phyloP scores from a whole-genome alignment of 2,888 invertebrate species.

The Cacoxenus indagator region DNA sequence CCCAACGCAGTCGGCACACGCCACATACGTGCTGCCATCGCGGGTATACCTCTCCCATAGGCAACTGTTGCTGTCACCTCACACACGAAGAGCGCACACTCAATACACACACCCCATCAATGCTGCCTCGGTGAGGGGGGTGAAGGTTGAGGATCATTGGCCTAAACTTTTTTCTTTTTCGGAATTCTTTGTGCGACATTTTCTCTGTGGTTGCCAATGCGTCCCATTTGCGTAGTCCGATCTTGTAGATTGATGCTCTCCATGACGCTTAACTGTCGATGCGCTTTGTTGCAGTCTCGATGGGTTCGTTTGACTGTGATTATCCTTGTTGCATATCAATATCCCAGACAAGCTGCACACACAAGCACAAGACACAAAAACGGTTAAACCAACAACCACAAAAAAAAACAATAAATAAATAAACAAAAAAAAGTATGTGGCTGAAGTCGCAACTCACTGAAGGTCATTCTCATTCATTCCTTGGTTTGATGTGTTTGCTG shows the following conservation, averaged over 20 bases:
- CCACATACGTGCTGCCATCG: conserved; percentile 21
- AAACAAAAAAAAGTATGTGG: neutral
- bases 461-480: conserved; percentile 13
- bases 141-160: too few relatives aligned
- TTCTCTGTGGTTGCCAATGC: neutral
- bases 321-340: conserved; percentile 61
- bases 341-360: conserved; percentile 32
- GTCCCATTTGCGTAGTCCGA: neutral
- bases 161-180: conserved; percentile 44
- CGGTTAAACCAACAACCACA: neutral
- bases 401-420: neutral
- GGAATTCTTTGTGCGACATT: neutral
- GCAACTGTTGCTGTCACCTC: neutral
- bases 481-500: neutral
- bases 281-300: conserved; percentile 21
- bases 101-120: conserved; percentile 39
- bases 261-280: neutral
- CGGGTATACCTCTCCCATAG: conserved; percentile 29
- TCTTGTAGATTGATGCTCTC: neutral
- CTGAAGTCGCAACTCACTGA: neutral
- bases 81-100: neutral
- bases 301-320: conserved; percentile 49
- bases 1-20: neutral
- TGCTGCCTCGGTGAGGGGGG: conserved; percentile 43
- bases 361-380: neutral